Evolutionary conservation across 2,888 invertebrate genomes (phyloP).

Genomic region (Heliconius ethilla): DNA sequence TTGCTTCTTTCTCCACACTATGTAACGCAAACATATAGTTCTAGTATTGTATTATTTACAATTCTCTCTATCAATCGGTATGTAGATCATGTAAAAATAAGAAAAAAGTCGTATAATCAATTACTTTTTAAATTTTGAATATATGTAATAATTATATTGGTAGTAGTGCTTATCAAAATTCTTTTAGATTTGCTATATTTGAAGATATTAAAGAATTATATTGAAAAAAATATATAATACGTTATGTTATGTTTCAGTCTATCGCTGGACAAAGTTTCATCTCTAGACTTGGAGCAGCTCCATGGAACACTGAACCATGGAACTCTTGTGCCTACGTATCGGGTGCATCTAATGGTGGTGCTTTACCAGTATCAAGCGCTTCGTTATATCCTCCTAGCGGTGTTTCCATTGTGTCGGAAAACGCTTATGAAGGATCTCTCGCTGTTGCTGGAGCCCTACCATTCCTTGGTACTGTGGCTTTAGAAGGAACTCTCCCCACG

Average conservation of each 20-base stretch:
- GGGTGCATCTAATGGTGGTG: constrained; percentile 44
- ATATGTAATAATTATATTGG: not conserved
- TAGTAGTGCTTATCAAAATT: not conserved
- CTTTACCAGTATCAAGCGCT: constrained; percentile 50
- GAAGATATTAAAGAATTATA: not conserved
- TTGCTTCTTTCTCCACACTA: no score
- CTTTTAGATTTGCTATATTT: not conserved
- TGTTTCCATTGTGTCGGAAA: constrained; percentile 52
- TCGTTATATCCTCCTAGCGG: constrained; percentile 49
- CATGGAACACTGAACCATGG: constrained; percentile 16
- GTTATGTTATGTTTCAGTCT: constrained; percentile 41
- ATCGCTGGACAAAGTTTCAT: constrained; percentile 47
- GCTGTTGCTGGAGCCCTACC: constrained; percentile 50
- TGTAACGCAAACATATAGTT: no score
- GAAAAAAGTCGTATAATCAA: not conserved
- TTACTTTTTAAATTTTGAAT: not conserved
- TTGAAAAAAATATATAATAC: not conserved
- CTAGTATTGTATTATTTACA: no score
- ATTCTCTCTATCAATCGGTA: no score
- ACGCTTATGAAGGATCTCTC: constrained; percentile 52
- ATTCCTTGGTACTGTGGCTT: constrained; percentile 52
- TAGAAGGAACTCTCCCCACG: constrained; percentile 54
- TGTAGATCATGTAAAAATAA: not conserved
- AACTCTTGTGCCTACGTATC: constrained; percentile 35
- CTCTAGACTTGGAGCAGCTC: constrained; percentile 30